These are phyloP conservation scores for Halcyon malimbica DNA, from an alignment of 2,113 vertebrate species.

Conservation along the genomic window DNA sequence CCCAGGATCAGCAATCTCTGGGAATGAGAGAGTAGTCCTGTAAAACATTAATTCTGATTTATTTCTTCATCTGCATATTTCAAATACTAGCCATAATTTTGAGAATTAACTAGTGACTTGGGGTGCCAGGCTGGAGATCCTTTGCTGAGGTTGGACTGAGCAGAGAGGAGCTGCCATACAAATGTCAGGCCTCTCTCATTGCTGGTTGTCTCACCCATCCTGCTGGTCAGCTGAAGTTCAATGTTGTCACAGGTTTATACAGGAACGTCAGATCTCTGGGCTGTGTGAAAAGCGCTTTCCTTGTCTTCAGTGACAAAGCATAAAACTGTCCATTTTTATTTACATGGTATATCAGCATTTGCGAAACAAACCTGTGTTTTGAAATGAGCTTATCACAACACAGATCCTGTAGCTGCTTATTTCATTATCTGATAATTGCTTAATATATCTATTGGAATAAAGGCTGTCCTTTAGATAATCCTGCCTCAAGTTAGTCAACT, in stretches of 20 bases:
- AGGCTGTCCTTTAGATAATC: background rate
- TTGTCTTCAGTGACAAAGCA: background rate
- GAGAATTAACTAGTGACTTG: background rate
- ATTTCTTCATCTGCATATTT: background rate
- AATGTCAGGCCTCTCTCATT: background rate
- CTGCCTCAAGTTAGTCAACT: background rate
- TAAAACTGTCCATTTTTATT: background rate
- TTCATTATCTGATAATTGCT: background rate
- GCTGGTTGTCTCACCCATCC: background rate
- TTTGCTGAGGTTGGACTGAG: background rate
- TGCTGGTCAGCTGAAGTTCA: background rate
- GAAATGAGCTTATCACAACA: background rate
- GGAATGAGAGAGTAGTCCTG: background rate
- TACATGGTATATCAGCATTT: background rate
- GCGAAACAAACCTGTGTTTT: background rate
- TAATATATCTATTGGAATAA: background rate
- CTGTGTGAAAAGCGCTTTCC: background rate
- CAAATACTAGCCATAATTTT: background rate
- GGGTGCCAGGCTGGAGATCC: background rate
- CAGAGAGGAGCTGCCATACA: background rate
- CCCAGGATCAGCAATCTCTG: background rate
- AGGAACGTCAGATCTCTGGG: rapidly evolving
- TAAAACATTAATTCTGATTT: background rate
- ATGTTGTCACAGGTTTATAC: background rate
- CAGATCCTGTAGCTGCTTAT: background rate